These are phyloP conservation scores for Isotomurus palustris DNA, from an alignment of 2,888 invertebrate species.

Conservation along the genomic window DNA sequence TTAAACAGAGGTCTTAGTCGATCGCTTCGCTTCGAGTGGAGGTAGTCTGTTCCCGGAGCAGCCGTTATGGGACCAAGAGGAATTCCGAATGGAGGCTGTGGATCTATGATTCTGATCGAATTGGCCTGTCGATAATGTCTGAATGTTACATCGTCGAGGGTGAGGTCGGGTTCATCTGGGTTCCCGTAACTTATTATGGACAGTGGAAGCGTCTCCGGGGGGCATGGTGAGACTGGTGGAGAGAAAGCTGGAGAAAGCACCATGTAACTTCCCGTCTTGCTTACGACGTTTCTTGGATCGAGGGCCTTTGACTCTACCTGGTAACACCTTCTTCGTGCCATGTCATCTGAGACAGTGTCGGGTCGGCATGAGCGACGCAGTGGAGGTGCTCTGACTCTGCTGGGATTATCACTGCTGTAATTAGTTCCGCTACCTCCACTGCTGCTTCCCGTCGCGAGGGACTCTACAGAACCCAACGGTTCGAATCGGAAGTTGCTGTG, in stretches of 20 bases:
- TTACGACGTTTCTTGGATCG: conserved; percentile 52
- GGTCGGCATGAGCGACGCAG: conserved; percentile 55
- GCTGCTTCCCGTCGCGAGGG: conserved; percentile 33
- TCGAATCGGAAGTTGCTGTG: conserved; percentile 16
- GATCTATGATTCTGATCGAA: conserved; percentile 60
- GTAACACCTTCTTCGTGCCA: conserved; percentile 71
- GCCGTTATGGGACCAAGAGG: conserved; percentile 77
- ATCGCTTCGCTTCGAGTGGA: conserved; percentile 67
- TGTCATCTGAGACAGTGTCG: conserved; percentile 69
- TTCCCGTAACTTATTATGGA: conserved; percentile 3
- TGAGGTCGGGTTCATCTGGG: conserved; percentile 67
- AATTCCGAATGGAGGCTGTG: conserved; percentile 86
- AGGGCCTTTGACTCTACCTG: conserved; percentile 47
- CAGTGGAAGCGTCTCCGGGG: conserved; percentile 19
- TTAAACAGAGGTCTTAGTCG: conserved; percentile 59
- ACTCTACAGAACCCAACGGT: conserved; percentile 37
- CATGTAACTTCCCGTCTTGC: conserved; percentile 62
- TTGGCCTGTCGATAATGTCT: conserved; percentile 75
- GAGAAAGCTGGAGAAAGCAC: conserved; percentile 63
- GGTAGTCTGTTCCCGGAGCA: conserved; percentile 75
- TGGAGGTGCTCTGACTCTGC: conserved; percentile 47
- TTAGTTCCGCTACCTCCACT: conserved; percentile 25
- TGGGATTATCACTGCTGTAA: conserved; percentile 12
- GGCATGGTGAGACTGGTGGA: conserved; percentile 43
- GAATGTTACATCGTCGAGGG: conserved; percentile 77